phyloP scores from a whole-genome alignment of 2,888 invertebrate genomes.

The Sisyra terminalis region DNA sequence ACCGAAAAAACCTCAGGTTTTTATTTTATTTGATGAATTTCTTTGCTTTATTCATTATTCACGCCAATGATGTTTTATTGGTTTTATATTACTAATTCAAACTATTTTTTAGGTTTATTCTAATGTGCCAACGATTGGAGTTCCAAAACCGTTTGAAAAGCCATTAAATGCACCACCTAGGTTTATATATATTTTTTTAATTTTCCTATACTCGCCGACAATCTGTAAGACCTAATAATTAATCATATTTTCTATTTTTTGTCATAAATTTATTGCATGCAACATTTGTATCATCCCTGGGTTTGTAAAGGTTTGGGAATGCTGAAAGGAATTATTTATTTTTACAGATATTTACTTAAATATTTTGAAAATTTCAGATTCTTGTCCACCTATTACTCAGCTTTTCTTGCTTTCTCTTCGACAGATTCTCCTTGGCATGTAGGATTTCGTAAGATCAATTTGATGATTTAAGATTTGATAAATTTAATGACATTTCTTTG shows the following conservation, averaged over 20 bases:
- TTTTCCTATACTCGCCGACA: neutral
- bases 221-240: neutral
- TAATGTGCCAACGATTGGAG: conserved; percentile 6
- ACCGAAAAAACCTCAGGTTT: conserved; percentile 47
- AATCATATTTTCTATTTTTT: neutral
- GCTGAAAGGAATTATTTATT: no score
- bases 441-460: no score
- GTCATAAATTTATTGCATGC: neutral
- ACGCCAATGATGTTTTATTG: neutral
- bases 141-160: conserved; percentile 7
- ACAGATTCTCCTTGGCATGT: no score
- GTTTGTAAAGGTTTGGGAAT: no score
- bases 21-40: conserved; percentile 4
- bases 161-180: neutral
- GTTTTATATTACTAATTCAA: neutral
- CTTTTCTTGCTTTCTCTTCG: no score
- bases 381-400: no score
- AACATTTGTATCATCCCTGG: no score
- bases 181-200: neutral
- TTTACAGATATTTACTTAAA: no score
- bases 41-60: neutral
- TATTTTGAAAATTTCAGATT: no score
- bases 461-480: no score
- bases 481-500: no score
- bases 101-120: conserved; percentile 3